Base-by-base conservation (phyloP, 2,888 invertebrate genomes). In the Melangyna quadrimaculata region DNA sequence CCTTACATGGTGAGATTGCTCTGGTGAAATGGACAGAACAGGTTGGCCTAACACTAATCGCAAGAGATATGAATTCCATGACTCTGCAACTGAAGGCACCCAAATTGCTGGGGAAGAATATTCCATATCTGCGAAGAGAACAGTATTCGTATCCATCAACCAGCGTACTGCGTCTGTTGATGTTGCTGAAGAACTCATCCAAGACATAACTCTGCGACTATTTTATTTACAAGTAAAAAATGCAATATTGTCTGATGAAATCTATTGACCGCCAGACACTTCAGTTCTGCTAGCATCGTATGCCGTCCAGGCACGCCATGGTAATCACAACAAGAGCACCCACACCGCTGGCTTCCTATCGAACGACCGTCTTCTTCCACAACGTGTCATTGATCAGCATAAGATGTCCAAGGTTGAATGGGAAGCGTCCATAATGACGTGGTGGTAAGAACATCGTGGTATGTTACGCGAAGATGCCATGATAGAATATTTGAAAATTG, bases 401-500 rank as follows among this genome's bases (percentile, higher is more conserved):
- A 99, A 98, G 94, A 96, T 99, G 96, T 96, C 98, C 82, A 96
- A 97, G 93, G 98, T 98, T 71, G 98, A 99, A 93, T 99, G 99
- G 99, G 99, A 99, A 93, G 97, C 96, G 90, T 97, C 98, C 90
- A 98, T 99, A 92, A 97, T 97, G 90, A 98, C 97, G 89, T 99
- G 99, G 99, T 99, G 98, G 97, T 96, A 97, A 91, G 98, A 99
- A 93, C 98, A 97, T 92, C 96, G 96, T 91, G 96, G 96, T 63
- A 97, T 97, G 97, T 93, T 97, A 89, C 95, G 97, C 88, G 99
- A 99, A 92, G 99, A 99, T 93, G 98, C 99, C 89, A 99, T 99
- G 99, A 98, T 99, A 97, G 99, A 99, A 93, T 99, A 99, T 93
- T 94, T 99, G 89, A 98, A 98, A 94, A 98, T 98, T 89, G 98